Percentiles rank a stretch among this genome's conserved stretches.
Conservation (phyloP, 2,113 vertebrate genomes). For the Misgurnus anguillicaudatus region DNA sequence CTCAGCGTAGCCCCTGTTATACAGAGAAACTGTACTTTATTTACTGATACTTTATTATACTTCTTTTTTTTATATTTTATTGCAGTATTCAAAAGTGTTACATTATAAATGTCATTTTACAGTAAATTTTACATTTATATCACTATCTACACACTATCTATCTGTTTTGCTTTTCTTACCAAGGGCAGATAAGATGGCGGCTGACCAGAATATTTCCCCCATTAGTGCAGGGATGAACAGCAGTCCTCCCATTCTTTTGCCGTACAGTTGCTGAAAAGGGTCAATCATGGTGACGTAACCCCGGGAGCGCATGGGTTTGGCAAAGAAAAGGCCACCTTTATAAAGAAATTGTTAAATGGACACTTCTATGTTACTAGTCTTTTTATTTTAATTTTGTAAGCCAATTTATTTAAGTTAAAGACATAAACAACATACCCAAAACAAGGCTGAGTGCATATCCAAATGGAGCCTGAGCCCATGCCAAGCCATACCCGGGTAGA, state of each 20-base stretch:
- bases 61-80: background rate
- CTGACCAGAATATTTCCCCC: conserved; percentile 99
- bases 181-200: conserved; percentile 94
- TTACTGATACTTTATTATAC: background rate
- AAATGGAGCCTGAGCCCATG: conserved; percentile 97
- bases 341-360: conserved; percentile 24
- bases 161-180: conserved; percentile 73
- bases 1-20: conserved; percentile 91
- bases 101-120: background rate
- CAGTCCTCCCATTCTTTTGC: conserved; percentile 96
- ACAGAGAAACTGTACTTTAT: background rate
- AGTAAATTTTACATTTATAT: background rate
- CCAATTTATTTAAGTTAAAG: conserved; percentile 18
- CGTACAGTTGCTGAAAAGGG: conserved; percentile 96
- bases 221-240: conserved; percentile 97
- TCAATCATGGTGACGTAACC: conserved; percentile 99
- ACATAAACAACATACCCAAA: conserved; percentile 79
- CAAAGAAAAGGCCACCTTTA: conserved; percentile 95
- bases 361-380: background rate
- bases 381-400: background rate
- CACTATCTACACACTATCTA: background rate
- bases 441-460: conserved; percentile 94
- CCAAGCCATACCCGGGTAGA: conserved; percentile 87
- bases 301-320: conserved; percentile 96
- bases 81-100: background rate